Percentiles rank a stretch among this genome's conserved stretches.
Evolutionary conservation across 2,888 invertebrate genomes (phyloP).

Genomic region (Polylopha cassiicola): DNA sequence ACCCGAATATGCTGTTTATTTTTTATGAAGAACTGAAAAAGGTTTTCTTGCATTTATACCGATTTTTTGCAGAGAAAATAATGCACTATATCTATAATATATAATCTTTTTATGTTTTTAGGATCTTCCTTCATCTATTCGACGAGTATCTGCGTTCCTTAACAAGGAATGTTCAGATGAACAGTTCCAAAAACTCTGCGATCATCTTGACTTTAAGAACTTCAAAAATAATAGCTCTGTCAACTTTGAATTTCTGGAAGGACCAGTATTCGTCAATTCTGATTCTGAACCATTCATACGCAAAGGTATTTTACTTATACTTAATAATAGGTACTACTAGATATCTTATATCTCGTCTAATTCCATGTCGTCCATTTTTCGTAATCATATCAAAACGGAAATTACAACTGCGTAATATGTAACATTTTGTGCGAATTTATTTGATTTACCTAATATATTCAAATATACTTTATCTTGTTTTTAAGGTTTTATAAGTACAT

Average conservation of each 20-base stretch:
- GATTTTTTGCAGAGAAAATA: too few species aligned
- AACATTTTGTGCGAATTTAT: too few species aligned
- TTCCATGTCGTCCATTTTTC: too few species aligned
- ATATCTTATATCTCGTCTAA: too few species aligned
- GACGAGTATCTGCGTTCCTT: constrained; percentile 75
- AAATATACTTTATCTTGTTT: not conserved
- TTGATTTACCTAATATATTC: too few species aligned
- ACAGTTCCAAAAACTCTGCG: constrained; percentile 73
- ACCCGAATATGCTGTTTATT: constrained; percentile 66
- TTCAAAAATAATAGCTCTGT: constrained; percentile 83
- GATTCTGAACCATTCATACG: constrained; percentile 27
- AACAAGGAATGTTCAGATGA: constrained; percentile 64
- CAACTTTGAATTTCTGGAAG: constrained; percentile 21
- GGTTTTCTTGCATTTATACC: not conserved
- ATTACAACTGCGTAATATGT: too few species aligned
- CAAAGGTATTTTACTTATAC: too few species aligned
- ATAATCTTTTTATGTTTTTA: constrained; percentile 15
- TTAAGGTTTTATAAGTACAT: not conserved
- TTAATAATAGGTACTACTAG: too few species aligned
- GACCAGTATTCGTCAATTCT: constrained; percentile 13
- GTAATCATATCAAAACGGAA: too few species aligned
- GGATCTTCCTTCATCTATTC: constrained; percentile 48
- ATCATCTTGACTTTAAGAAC: constrained; percentile 83
- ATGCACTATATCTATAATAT: too few species aligned
- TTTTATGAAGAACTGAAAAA: constrained; percentile 3